Evolutionary conservation across 2,797 vertebrate genomes (phyloP).

Genomic region (Tachyglossus aculeatus): DNA sequence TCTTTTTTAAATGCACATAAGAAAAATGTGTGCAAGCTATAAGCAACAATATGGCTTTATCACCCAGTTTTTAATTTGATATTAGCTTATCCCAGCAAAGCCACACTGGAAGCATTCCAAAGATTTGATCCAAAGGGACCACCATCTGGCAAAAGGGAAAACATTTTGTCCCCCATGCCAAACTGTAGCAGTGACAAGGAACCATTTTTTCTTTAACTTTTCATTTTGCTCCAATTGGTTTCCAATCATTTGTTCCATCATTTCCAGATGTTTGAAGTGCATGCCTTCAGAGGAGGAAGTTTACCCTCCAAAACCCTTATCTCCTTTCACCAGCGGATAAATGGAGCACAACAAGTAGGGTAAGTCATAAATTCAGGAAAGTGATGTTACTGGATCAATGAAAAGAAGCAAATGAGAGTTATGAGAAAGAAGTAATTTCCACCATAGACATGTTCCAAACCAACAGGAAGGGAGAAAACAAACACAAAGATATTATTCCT

Average conservation of each 20-base stretch:
- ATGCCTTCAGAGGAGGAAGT: neutral
- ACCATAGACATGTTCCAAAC: slow-evolving; percentile 38
- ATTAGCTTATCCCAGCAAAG: slow-evolving; percentile 7
- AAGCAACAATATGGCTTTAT: slow-evolving; percentile 1
- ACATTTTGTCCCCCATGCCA: no score
- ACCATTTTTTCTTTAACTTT: slow-evolving; percentile 48
- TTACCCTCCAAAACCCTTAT: slow-evolving; percentile 48
- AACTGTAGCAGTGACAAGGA: neutral
- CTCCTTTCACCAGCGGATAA: slow-evolving; percentile 44
- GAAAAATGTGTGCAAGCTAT: neutral
- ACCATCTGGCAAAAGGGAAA: slow-evolving; percentile 29
- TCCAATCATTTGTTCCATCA: neutral
- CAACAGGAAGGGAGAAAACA: slow-evolving; percentile 29
- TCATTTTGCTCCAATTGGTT: slow-evolving; percentile 36
- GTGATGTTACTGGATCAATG: slow-evolving; percentile 27
- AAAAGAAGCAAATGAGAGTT: slow-evolving; percentile 39
- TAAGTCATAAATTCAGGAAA: slow-evolving; percentile 25
- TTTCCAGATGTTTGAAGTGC: slow-evolving; percentile 24
- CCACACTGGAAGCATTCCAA: slow-evolving; percentile 23
- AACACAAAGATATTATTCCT: slow-evolving; percentile 33
- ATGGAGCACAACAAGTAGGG: slow-evolving; percentile 15
- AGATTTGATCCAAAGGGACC: slow-evolving; percentile 23
- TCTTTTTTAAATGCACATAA: neutral
- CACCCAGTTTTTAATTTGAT: neutral
- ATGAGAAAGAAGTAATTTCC: slow-evolving; percentile 32